phyloP scores from a whole-genome alignment of 2,797 vertebrate species.

The Garrulus glandarius region DNA sequence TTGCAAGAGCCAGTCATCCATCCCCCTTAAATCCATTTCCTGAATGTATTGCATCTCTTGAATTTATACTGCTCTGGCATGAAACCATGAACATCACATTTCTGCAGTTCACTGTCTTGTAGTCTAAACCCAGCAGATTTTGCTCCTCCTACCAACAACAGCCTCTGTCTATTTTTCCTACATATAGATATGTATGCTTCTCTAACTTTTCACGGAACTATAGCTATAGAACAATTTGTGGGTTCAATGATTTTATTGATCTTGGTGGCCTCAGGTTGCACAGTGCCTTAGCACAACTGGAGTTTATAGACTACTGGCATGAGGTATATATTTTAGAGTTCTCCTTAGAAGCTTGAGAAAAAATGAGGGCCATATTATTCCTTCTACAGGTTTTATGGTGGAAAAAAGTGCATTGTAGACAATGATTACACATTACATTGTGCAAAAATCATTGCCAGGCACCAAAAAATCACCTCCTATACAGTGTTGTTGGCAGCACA shows the following conservation, averaged over 20 bases:
- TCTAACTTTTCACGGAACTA: constrained; percentile 1
- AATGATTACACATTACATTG: constrained; percentile 17
- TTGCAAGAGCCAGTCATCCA: constrained; percentile 35
- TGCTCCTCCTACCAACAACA: not conserved
- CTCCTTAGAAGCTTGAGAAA: constrained; percentile 37
- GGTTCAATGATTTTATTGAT: constrained; percentile 50
- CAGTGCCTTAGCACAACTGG: not conserved
- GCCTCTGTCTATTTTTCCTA: not conserved
- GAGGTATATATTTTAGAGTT: constrained; percentile 41
- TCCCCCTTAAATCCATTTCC: constrained; percentile 31
- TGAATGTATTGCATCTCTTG: not conserved
- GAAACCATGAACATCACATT: not conserved
- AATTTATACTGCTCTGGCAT: constrained; percentile 11
- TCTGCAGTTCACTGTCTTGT: not conserved
- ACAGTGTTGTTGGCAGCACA: constrained; percentile 35
- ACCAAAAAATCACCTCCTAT: constrained; percentile 8
- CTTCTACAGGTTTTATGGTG: constrained; percentile 42
- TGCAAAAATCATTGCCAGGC: constrained; percentile 50
- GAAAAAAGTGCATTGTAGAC: constrained; percentile 43
- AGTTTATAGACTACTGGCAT: constrained; percentile 44
- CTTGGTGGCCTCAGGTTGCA: not conserved
- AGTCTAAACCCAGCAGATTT: not conserved
- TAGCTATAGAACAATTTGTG: constrained; percentile 26
- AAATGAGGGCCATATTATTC: constrained; percentile 46
- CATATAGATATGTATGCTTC: not conserved